Conservation (phyloP, 1,140 invertebrate species). For the Lerema accius region DNA sequence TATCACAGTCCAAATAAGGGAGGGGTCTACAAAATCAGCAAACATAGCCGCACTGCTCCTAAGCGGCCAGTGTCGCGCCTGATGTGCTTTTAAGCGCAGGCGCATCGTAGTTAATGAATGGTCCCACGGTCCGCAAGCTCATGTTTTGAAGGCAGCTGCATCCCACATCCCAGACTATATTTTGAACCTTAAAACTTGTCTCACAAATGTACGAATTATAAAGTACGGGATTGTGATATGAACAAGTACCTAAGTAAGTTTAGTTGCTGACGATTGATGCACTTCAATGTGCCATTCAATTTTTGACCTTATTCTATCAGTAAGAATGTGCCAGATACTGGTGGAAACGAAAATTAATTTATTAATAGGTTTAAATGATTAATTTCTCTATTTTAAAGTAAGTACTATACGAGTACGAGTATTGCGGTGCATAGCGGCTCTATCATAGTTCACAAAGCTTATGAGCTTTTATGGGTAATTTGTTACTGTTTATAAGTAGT, state of each 20-base stretch:
- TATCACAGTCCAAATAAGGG: too few relatives aligned
- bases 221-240: too few relatives aligned
- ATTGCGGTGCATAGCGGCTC: background rate
- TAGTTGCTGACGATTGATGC: too few relatives aligned
- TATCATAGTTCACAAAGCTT: too few relatives aligned
- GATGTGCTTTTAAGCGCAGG: slow-evolving; percentile 53
- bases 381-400: too few relatives aligned
- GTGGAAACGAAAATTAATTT: background rate
- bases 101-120: slow-evolving; percentile 38
- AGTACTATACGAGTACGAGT: too few relatives aligned
- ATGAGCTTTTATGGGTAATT: too few relatives aligned
- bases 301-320: background rate
- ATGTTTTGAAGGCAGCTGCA: background rate
- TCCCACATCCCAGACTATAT: too few relatives aligned
- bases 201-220: background rate
- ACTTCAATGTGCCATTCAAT: background rate
- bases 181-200: too few relatives aligned
- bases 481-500: too few relatives aligned
- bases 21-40: background rate
- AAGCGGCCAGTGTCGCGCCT: slow-evolving; percentile 34
- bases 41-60: background rate
- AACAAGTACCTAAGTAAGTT: too few relatives aligned
- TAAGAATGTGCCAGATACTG: background rate
- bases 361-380: background rate
- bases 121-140: slow-evolving; percentile 37